Base-by-base conservation (phyloP, 2,888 invertebrate species). In the Phania funesta region DNA sequence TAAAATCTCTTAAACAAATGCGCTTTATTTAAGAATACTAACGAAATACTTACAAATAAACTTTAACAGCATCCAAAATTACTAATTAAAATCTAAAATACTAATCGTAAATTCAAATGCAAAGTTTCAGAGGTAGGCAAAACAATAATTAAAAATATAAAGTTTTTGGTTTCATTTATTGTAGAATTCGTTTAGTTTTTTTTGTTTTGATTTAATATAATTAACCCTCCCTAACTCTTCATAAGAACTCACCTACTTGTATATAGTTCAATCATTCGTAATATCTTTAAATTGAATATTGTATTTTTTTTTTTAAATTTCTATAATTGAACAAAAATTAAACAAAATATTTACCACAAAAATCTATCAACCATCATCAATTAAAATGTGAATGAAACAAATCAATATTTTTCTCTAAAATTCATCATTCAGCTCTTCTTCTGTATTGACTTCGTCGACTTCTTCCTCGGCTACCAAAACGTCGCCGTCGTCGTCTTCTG, bases 361-460 rank as follows among this genome's bases (percentile, higher is more conserved):
- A 18, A 16, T 48, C n/a, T 24, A 16, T 41, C 26, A 32, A 56
- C 9, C 22, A 62, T 60, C 56, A 20, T 52, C 26, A 60, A 44
- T 35, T 11, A 52, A 68, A 74, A 60, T 52, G n/a, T 62, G 60
- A 84, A 80, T 80, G 78, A 80, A 79, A 64, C 83, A 83, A 83
- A 79, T 60, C 71, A 76, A 80, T 67, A 48, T 78, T 82, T 82
- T 78, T 82, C 56, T 82, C 74, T 82, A 78, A 82, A 78, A 78
- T 71, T 78, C 78, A 82, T 65, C 74, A 78, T 74, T 82, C 82
- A 82, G 82, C 82, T 78, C 64, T 50, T 60, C 78, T 78, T 60
- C 67, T 67, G 65, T 83, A 70, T 83, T 83, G 80, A 76, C 74
- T 80, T 67, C 82, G 68, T 80, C 85, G 65, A 60, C 80, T 78